A percentile compares a stretch with the other conserved stretches of the same genome.
Conservation (phyloP, 2,888 invertebrate species). For the Cynaeus angustus region DNA sequence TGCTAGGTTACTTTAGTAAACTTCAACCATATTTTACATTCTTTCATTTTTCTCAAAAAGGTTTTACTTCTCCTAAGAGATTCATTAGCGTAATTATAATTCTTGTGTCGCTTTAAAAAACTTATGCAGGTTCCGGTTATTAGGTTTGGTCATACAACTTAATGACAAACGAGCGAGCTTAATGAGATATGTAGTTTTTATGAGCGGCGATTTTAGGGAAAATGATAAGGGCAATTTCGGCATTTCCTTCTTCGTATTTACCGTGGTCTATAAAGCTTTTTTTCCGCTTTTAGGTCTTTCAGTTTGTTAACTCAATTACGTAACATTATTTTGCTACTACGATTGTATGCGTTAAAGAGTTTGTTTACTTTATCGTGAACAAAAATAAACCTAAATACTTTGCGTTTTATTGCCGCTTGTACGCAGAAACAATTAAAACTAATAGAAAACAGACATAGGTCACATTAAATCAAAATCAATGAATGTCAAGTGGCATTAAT, state of each 20-base stretch:
- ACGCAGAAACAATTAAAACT: not conserved
- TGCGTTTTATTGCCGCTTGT: too few species aligned
- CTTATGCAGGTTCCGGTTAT: not conserved
- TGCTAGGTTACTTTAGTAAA: conserved; percentile 2
- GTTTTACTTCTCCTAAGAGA: not conserved
- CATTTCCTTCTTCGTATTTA: too few species aligned
- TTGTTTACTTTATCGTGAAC: too few species aligned
- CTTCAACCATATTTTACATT: not conserved
- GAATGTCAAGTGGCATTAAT: not conserved
- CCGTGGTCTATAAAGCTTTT: too few species aligned
- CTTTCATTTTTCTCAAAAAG: not conserved
- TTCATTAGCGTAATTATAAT: not conserved
- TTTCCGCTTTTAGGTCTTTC: too few species aligned
- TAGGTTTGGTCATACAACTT: not conserved
- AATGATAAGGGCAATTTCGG: too few species aligned
- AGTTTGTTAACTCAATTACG: too few species aligned
- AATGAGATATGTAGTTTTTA: not conserved
- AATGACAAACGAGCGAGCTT: not conserved
- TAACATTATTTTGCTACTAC: too few species aligned
- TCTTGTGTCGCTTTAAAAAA: not conserved
- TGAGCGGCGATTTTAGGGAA: not conserved
- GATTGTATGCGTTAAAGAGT: too few species aligned
- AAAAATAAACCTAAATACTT: too few species aligned
- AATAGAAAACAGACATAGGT: not conserved
- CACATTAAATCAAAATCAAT: not conserved